Evolutionary conservation across 2,888 invertebrate genomes (phyloP).

Genomic region (Melieria crassipennis): DNA sequence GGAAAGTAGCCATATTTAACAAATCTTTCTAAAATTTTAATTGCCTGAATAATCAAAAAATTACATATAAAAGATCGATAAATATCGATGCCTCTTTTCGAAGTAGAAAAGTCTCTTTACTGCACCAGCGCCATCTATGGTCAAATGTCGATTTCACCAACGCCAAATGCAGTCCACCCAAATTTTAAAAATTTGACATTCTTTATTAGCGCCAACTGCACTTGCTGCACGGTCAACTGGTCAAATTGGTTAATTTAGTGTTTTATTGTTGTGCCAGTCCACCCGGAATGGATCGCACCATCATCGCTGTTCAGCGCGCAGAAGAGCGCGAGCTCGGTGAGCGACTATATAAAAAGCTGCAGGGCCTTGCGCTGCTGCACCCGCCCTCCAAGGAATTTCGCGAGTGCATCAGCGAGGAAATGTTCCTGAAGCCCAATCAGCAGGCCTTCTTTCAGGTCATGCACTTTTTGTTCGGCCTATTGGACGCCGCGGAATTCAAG

Average conservation of each 20-base stretch:
- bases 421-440: slow-evolving; percentile 64
- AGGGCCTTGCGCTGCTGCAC: slow-evolving; percentile 53
- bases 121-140: no score
- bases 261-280: background rate
- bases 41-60: no score
- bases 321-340: slow-evolving; percentile 62
- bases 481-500: slow-evolving; percentile 62
- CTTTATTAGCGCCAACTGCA: no score
- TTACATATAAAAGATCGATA: no score
- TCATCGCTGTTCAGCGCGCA: slow-evolving; percentile 59
- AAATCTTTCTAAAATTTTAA: no score
- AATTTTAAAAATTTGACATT: no score
- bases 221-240: no score
- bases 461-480: slow-evolving; percentile 60
- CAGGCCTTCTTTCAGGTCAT: slow-evolving; percentile 62
- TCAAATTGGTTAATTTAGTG: background rate
- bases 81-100: no score
- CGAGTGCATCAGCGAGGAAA: slow-evolving; percentile 56
- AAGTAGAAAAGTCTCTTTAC: no score
- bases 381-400: slow-evolving; percentile 56
- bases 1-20: no score
- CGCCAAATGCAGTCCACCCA: no score
- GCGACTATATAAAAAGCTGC: slow-evolving; percentile 53
- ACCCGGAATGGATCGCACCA: slow-evolving; percentile 56
- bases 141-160: no score